A percentile compares a stretch with the other conserved stretches of the same genome.
phyloP scores from a whole-genome alignment of 1,140 invertebrate species.

The Microplitis mediator region DNA sequence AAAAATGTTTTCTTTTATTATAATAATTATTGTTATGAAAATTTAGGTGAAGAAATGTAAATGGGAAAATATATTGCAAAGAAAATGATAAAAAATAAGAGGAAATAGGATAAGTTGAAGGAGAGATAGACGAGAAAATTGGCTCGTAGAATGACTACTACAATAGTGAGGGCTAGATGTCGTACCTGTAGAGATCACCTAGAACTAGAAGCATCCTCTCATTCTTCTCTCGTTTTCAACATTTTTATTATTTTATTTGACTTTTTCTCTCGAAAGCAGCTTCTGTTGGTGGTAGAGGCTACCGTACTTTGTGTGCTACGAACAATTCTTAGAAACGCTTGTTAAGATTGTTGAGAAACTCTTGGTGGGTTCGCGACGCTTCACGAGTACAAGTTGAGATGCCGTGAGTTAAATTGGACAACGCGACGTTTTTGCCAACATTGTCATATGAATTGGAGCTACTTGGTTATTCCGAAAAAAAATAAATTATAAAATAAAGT shows the following conservation, averaged over 20 bases:
- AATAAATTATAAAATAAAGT: not conserved
- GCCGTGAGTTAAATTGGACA: constrained; percentile 10
- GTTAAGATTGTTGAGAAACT: constrained; percentile 16
- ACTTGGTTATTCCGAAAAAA: not conserved
- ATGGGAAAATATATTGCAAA: too few relatives aligned
- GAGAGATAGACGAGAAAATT: not conserved
- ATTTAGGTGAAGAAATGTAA: too few relatives aligned
- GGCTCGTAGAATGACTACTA: not conserved
- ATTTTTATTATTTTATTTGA: not conserved
- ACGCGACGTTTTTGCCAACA: not conserved
- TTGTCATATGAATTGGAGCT: constrained; percentile 1
- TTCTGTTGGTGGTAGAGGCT: not conserved
- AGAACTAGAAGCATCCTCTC: not conserved
- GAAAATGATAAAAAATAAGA: not conserved
- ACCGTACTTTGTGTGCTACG: not conserved
- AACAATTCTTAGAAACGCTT: constrained; percentile 15
- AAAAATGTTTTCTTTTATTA: too few relatives aligned
- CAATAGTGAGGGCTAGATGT: not conserved
- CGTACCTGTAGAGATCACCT: not conserved
- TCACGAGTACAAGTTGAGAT: not conserved
- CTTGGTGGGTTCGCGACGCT: not conserved
- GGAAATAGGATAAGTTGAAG: not conserved
- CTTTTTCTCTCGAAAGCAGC: too few relatives aligned
- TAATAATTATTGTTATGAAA: too few relatives aligned
- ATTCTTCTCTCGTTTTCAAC: not conserved